phyloP scores from a whole-genome alignment of 2,113 vertebrate genomes.

The Rhinoptilus africanus region DNA sequence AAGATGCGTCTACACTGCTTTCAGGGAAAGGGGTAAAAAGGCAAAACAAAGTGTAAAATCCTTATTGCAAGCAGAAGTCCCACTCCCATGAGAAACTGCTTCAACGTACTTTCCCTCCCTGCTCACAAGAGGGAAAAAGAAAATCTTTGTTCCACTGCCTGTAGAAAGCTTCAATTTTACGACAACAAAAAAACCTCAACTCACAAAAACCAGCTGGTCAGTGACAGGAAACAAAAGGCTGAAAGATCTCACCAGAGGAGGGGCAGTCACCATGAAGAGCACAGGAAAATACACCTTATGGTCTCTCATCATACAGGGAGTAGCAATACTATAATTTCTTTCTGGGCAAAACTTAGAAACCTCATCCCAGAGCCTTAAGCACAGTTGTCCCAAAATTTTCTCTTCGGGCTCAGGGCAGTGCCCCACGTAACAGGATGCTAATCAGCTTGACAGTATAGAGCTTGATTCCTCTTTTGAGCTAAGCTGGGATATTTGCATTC shows the following conservation, averaged over 20 bases:
- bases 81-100: constrained; percentile 49
- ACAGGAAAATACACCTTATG: background rate
- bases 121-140: constrained; percentile 40
- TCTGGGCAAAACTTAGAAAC: background rate
- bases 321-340: background rate
- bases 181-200: constrained; percentile 31
- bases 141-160: constrained; percentile 52
- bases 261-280: background rate
- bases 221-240: constrained; percentile 51
- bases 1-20: background rate
- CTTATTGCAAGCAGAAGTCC: constrained; percentile 30
- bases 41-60: constrained; percentile 35
- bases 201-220: constrained; percentile 52
- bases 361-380: background rate
- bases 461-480: constrained; percentile 39
- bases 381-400: background rate
- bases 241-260: constrained; percentile 26
- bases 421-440: background rate
- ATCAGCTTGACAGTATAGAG: constrained; percentile 27
- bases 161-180: constrained; percentile 46
- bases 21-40: background rate
- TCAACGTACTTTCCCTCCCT: background rate
- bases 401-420: background rate
- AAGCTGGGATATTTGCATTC: constrained; percentile 54
- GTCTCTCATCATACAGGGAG: background rate